Conservation (phyloP, 1,140 invertebrate species). For the Polyergus mexicanus region DNA sequence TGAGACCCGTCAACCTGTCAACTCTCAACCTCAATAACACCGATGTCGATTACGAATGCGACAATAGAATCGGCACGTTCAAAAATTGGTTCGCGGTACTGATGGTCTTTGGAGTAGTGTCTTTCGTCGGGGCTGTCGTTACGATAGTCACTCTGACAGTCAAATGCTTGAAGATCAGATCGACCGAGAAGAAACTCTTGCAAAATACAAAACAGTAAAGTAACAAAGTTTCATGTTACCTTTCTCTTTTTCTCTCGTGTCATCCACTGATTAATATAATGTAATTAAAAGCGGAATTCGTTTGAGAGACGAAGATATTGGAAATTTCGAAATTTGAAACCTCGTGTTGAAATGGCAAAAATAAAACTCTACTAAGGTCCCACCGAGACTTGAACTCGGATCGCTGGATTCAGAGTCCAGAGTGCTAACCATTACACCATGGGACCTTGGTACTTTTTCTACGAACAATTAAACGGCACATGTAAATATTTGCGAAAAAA, state of each 20-base stretch:
- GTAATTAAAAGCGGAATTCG: slow-evolving; percentile 47
- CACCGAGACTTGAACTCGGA: slow-evolving; percentile 89
- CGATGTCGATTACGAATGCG: slow-evolving; percentile 79
- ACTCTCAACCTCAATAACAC: slow-evolving; percentile 80
- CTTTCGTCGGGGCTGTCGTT: slow-evolving; percentile 79
- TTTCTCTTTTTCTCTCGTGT: neutral
- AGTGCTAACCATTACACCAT: slow-evolving; percentile 90
- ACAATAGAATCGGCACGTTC: slow-evolving; percentile 81
- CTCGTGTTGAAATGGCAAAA: slow-evolving; percentile 62
- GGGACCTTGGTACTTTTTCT: slow-evolving; percentile 48
- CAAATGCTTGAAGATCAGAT: slow-evolving; percentile 79
- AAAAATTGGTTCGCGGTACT: slow-evolving; percentile 84
- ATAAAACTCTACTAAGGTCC: slow-evolving; percentile 76
- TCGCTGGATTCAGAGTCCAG: slow-evolving; percentile 92
- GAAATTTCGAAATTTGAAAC: slow-evolving; percentile 90
- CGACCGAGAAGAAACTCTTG: slow-evolving; percentile 80
- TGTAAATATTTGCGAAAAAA: slow-evolving; percentile 7
- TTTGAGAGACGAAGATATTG: slow-evolving; percentile 64
- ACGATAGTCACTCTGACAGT: slow-evolving; percentile 79
- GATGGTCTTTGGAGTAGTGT: slow-evolving; percentile 81
- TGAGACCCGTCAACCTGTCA: slow-evolving; percentile 81
- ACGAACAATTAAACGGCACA: neutral
- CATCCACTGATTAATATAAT: slow-evolving; percentile 77
- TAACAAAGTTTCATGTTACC: neutral
- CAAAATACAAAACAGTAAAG: slow-evolving; percentile 79